Base-by-base conservation (phyloP, 2,888 invertebrate genomes). In the Pachliopta kotzebuea region DNA sequence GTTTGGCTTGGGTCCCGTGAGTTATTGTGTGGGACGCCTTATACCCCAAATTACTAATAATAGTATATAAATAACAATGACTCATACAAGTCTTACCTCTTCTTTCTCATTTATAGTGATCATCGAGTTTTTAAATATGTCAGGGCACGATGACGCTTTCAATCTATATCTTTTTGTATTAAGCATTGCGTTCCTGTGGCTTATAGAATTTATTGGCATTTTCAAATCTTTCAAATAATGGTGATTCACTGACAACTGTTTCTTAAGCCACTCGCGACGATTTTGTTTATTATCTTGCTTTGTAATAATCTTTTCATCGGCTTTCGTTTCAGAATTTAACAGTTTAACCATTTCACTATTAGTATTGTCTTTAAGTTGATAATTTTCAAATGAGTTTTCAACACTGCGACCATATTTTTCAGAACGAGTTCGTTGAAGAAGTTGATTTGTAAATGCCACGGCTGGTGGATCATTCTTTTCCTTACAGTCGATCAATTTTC, bases 101-200 rank as follows among this genome's bases (percentile, higher is more conserved):
- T 94, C 94, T 76, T 96, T 95, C 71, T 95, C 95, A 57, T 95
- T 94, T 60, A 97, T 93, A 4, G 96, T 96, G 57, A 96, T 95
- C 96, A 97, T 96, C n/a, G 96, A 97, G 79, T 96, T 96, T 73
- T 96, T 94, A 78, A 95, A 97, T 74, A 98, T 97, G 85, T 98
- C 96, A 0, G 98, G 98, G 81, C 98, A 98, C 55, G 98, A 98
- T 3, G 96, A 97, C 0, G 98, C 97, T 68, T 96, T 93, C 66
- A 97, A 85, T 62, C 95, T 93, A 83, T 97, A 97, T 69, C 96
- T 94, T 75, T 95, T 95, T 64, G 96, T 95, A 80, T 96, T 97
- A 64, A 97, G 85, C 91, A 97, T 95, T 7, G 97, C 97, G 54
- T 96, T 96, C 56, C 97, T 94, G 82, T 97, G 97, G 83, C 97